These are phyloP conservation scores for Machimus rusticus DNA, from an alignment of 2,888 invertebrate genomes.

Conservation along the genomic window DNA sequence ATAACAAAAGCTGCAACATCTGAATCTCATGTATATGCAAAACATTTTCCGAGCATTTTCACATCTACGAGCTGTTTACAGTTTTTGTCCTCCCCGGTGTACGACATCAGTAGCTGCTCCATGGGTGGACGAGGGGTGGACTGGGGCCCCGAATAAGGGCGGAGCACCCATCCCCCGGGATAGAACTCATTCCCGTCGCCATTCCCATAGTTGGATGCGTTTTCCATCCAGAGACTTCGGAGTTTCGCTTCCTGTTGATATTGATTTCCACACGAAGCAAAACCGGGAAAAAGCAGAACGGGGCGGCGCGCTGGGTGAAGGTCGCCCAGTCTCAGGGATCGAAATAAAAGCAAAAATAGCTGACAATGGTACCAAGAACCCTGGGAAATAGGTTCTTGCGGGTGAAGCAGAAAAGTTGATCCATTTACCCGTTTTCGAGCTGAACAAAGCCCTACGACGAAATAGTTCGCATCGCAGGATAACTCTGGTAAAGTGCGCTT, in stretches of 20 bases:
- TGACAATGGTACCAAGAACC: conserved; percentile 13
- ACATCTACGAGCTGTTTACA: conserved; percentile 16
- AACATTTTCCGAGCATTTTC: conserved; percentile 30
- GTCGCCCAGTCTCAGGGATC: background rate
- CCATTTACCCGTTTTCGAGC: conserved; percentile 7
- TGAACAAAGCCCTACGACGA: background rate
- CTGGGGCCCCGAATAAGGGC: background rate
- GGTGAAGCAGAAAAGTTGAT: conserved; percentile 19
- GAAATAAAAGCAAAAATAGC: conserved; percentile 11
- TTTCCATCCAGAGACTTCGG: background rate
- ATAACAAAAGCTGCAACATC: conserved; percentile 21
- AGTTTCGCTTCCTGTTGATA: background rate
- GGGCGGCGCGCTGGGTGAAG: background rate
- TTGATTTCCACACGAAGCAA: conserved; percentile 13
- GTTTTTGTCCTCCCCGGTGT: background rate
- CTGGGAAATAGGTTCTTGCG: conserved; percentile 20
- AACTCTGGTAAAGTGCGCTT: conserved; percentile 18
- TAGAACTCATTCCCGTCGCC: background rate
- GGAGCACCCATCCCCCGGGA: background rate
- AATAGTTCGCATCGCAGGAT: conserved; percentile 16
- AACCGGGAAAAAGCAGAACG: background rate
- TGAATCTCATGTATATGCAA: conserved; percentile 37
- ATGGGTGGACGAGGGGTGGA: background rate
- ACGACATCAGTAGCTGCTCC: background rate
- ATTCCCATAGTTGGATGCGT: background rate